These are phyloP conservation scores for Aspidapion aeneum DNA, from an alignment of 2,888 invertebrate species.

Conservation along the genomic window DNA sequence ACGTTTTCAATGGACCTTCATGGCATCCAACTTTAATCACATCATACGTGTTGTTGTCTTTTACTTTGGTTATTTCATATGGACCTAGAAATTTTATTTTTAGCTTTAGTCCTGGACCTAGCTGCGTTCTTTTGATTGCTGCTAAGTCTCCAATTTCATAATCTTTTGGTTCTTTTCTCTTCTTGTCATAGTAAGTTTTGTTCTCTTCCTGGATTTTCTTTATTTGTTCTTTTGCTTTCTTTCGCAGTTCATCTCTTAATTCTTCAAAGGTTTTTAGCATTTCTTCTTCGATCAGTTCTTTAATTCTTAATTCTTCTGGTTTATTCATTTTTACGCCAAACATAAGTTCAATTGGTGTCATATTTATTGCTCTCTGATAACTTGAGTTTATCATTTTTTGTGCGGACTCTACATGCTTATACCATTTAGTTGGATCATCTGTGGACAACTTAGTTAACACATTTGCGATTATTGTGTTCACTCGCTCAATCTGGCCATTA, in stretches of 20 bases:
- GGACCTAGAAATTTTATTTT: conserved; percentile 40
- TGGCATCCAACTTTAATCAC: conserved; percentile 31
- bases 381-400: conserved; percentile 29
- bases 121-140: conserved; percentile 41
- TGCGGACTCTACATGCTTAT: conserved; percentile 25
- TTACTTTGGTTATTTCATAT: conserved; percentile 23
- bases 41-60: conserved; percentile 38
- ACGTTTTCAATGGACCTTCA: conserved; percentile 23
- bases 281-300: conserved; percentile 21
- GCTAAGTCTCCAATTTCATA: conserved; percentile 35
- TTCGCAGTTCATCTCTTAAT: conserved; percentile 21
- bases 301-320: conserved; percentile 37
- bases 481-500: conserved; percentile 41
- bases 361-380: conserved; percentile 25
- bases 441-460: conserved; percentile 16
- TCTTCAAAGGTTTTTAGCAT: conserved; percentile 14
- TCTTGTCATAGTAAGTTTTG: conserved; percentile 26
- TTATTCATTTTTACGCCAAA: conserved; percentile 30
- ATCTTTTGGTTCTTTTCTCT: conserved; percentile 25
- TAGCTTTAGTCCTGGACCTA: conserved; percentile 39
- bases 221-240: conserved; percentile 21
- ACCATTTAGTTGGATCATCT: conserved; percentile 20
- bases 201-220: conserved; percentile 30
- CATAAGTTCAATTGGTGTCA: conserved; percentile 30
- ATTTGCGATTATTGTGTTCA: conserved; percentile 21